Conservation (phyloP, 53 echinoderm and acorn worm species). For the Patiria pectinifera region DNA sequence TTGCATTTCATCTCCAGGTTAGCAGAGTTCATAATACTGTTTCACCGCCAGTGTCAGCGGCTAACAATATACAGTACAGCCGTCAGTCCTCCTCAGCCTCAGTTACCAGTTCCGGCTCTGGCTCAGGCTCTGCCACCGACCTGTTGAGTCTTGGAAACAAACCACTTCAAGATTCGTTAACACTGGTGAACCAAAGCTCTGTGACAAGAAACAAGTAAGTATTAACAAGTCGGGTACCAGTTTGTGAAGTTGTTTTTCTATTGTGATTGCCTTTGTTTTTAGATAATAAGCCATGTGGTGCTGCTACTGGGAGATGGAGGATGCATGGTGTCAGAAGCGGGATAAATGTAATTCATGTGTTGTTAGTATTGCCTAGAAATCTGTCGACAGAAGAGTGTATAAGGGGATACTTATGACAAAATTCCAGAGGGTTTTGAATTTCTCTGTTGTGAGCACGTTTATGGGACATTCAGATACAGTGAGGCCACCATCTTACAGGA, state of each 20-base stretch:
- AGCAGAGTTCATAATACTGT: slow-evolving; percentile 8
- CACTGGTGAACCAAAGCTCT: slow-evolving; percentile 41
- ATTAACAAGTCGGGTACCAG: background rate
- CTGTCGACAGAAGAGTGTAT: too few species aligned
- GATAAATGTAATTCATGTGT: too few species aligned
- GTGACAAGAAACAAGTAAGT: slow-evolving; percentile 46
- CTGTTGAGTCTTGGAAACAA: slow-evolving; percentile 14
- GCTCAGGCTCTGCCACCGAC: background rate
- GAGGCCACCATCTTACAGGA: background rate
- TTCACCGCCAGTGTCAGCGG: background rate
- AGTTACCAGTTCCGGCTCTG: slow-evolving; percentile 2
- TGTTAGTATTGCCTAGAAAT: too few species aligned
- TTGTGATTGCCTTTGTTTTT: too few species aligned
- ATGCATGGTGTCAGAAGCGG: too few species aligned
- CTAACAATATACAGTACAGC: background rate
- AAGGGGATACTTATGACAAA: too few species aligned
- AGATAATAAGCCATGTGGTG: too few species aligned
- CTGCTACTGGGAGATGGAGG: too few species aligned
- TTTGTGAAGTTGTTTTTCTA: too few species aligned
- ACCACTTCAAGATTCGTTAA: slow-evolving; percentile 20
- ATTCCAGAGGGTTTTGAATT: too few species aligned
- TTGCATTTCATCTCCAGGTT: background rate
- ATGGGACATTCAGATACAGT: background rate
- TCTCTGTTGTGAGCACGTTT: too few species aligned
- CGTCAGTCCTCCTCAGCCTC: slow-evolving; percentile 28